A percentile compares a stretch with the other conserved stretches of the same genome.
These are phyloP conservation scores for Sebastes itinus DNA, from an alignment of 2,797 vertebrate genomes.

Conservation along the genomic window DNA sequence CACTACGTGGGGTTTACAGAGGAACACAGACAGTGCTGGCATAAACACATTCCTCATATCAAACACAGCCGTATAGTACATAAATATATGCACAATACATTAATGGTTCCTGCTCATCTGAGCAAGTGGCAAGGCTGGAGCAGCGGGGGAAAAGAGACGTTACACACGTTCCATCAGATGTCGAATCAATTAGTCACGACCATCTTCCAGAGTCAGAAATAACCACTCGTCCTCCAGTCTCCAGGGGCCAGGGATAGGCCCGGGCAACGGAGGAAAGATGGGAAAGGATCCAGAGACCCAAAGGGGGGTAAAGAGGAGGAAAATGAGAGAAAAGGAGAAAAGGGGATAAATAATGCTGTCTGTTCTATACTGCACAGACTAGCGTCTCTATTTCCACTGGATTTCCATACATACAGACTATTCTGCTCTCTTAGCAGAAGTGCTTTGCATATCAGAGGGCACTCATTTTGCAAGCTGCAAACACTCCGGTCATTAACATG, in stretches of 20 bases:
- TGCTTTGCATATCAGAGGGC: conserved; percentile 80
- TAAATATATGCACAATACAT: conserved; percentile 79
- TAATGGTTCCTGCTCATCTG: conserved; percentile 70
- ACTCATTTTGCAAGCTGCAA: conserved; percentile 63
- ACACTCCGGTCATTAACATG: conserved; percentile 80
- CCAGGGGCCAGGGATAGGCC: conserved; percentile 68
- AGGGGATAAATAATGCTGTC: conserved; percentile 80
- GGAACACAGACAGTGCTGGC: conserved; percentile 71
- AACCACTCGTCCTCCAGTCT: conserved; percentile 73
- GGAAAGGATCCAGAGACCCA: conserved; percentile 74
- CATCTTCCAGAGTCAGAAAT: conserved; percentile 78
- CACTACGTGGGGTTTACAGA: conserved; percentile 64
- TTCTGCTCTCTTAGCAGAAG: conserved; percentile 45
- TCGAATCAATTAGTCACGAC: conserved; percentile 83
- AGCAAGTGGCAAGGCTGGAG: conserved; percentile 68
- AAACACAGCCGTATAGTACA: conserved; percentile 71
- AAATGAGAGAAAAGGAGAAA: conserved; percentile 62
- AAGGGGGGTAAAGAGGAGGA: conserved; percentile 67
- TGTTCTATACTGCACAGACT: conserved; percentile 60
- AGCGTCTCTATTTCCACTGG: conserved; percentile 64
- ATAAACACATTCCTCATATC: conserved; percentile 78
- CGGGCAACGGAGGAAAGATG: conserved; percentile 71
- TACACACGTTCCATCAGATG: conserved; percentile 80
- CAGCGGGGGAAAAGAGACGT: conserved; percentile 69
- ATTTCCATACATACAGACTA: conserved; percentile 57